A percentile compares a stretch with the other conserved stretches of the same genome.
Conservation (phyloP, 2,797 vertebrate genomes). For the Antrozous pallidus region DNA sequence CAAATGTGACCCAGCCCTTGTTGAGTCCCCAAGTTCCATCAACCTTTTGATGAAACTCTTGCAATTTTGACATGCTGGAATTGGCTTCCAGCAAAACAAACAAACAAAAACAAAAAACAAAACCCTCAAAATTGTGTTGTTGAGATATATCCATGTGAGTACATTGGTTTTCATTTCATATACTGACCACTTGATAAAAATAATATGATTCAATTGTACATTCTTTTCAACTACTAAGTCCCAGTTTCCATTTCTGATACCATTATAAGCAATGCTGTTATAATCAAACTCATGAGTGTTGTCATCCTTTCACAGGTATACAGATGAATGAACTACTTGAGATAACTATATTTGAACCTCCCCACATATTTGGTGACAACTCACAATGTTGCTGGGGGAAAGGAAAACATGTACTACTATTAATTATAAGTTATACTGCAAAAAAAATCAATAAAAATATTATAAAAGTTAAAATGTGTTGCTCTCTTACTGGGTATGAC, state of each 20-base stretch:
- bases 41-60: no score
- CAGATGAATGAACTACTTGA: background rate
- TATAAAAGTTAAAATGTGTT: background rate
- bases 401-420: no score
- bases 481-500: background rate
- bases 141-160: background rate
- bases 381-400: no score
- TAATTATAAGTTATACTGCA: no score
- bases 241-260: background rate
- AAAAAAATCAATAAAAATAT: no score
- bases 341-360: background rate
- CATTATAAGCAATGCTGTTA: background rate
- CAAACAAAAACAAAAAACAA: no score
- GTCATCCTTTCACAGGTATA: background rate
- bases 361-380: background rate
- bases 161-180: conserved; percentile 34
- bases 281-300: background rate
- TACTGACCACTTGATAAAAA: background rate
- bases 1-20: no score
- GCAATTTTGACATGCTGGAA: no score
- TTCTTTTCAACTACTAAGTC: background rate
- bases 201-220: background rate
- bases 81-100: no score
- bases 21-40: no score
- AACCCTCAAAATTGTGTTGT: background rate